Evolutionary conservation across 2,888 invertebrate genomes (phyloP), one percentile per base, ranked within the genome.

Genomic region (Epicampocera succincta): DNA sequence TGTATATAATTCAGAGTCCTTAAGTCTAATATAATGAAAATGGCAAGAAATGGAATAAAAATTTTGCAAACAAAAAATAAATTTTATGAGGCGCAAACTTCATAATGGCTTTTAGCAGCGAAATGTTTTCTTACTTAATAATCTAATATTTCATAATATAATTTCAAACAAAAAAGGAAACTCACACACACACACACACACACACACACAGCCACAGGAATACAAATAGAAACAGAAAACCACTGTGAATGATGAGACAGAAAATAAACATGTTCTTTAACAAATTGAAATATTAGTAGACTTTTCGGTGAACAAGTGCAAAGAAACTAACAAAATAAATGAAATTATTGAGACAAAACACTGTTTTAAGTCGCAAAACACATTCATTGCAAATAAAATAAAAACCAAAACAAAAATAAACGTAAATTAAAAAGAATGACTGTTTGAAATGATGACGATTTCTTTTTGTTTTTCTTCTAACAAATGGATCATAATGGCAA

Each of bases 351-450:
- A 25, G 21, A 29, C 9, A 19, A 25, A 56, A 44, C 46, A 56
- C 19, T 4, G n/a, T 42, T 42, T 38, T 6, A 4, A n/a, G 21
- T 2, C 38, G 8, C 5, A 21, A 33, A 33, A 33, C 8, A 33
- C 33, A 33, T 33, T 33, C 33, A 33, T 33, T 33, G 33, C 3
- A 4, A 19, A 2, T 15, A 33, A 44, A 11, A 17, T 2, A 48
- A 29, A 48, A 21, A 56, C 15, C 12, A 15, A 13, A 42, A 9
- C 4, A 13, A 19, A 52, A 19, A 73, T 63, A 63, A 54, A 54
- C 12, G 21, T 52, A 61, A 73, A 54, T 63, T 73, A 65, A 15
- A 73, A 73, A 44, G 44, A 73, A 73, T 72, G 60, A 50, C 60
- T 72, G 38, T 17, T 17, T 2, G 48, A 40, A 60, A 60, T 72